Conservation (phyloP, 2,113 vertebrate species). For the Oryzias melastigma region DNA sequence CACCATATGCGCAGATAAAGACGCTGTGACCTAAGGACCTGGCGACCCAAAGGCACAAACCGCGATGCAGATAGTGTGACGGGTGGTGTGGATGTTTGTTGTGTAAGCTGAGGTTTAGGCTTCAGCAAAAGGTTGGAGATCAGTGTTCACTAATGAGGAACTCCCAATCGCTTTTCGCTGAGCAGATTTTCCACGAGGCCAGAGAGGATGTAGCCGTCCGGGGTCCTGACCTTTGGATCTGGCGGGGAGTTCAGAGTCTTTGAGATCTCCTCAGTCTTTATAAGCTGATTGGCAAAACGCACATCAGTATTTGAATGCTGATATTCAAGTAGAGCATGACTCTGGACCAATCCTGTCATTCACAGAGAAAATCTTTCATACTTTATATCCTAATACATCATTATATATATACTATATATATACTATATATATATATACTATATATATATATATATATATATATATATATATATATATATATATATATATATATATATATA, state of each 20-base stretch:
- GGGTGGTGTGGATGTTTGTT: slow-evolving; percentile 9
- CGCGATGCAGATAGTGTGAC: slow-evolving; percentile 38
- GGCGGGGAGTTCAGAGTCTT: slow-evolving; percentile 13
- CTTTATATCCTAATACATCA: too few species aligned
- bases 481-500: too few species aligned
- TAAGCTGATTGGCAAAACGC: slow-evolving; percentile 12
- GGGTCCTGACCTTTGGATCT: slow-evolving; percentile 55
- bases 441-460: too few species aligned
- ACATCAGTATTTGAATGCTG: slow-evolving; percentile 15
- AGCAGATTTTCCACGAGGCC: slow-evolving; percentile 41
- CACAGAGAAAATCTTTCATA: background rate
- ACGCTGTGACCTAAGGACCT: slow-evolving; percentile 41
- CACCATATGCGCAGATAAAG: slow-evolving; percentile 24
- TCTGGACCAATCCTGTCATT: slow-evolving; percentile 7
- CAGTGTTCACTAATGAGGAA: slow-evolving; percentile 24
- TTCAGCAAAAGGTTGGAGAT: slow-evolving; percentile 18
- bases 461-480: too few species aligned
- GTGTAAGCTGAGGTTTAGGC: slow-evolving; percentile 36
- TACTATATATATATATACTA: too few species aligned
- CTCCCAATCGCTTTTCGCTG: slow-evolving; percentile 28
- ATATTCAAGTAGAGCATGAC: slow-evolving; percentile 5
- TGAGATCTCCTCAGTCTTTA: slow-evolving; percentile 20
- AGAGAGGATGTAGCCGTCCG: slow-evolving; percentile 46
- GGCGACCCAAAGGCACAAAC: slow-evolving; percentile 38
- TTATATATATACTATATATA: too few species aligned